phyloP scores from a whole-genome alignment of 64 coral and sea anemone genomes.

The Anthopleura sola region DNA sequence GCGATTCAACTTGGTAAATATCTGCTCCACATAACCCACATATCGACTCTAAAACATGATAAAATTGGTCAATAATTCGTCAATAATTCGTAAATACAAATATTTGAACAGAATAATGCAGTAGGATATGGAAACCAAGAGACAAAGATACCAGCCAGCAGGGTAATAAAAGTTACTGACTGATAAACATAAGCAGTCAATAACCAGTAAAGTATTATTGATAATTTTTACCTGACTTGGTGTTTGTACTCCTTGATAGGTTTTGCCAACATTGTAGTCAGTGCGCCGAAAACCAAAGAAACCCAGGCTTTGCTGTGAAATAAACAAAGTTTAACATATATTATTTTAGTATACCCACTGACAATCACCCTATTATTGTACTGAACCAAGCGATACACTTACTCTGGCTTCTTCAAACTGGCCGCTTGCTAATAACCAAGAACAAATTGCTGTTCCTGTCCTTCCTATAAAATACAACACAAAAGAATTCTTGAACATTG shows the following conservation, averaged over 20 bases:
- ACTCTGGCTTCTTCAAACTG: conserved; percentile 88
- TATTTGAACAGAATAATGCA: not conserved
- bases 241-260: conserved; percentile 91
- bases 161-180: too few species aligned
- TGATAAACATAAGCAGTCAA: too few species aligned
- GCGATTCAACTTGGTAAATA: conserved; percentile 84
- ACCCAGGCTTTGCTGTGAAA: conserved; percentile 80
- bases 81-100: too few species aligned
- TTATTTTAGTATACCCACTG: not conserved
- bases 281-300: conserved; percentile 96
- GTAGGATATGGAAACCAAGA: too few species aligned
- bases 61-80: not conserved
- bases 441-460: conserved; percentile 93
- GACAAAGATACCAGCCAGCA: too few species aligned
- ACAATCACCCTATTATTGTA: not conserved
- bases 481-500: not conserved
- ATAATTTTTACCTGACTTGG: conserved; percentile 78
- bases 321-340: not conserved
- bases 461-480: conserved; percentile 54
- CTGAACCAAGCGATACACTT: not conserved
- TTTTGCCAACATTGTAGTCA: conserved; percentile 83
- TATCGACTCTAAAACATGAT: conserved; percentile 72
- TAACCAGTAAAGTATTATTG: not conserved
- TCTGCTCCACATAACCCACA: conserved; percentile 91
- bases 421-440: conserved; percentile 90